These are phyloP conservation scores for Bombus picipes DNA, from an alignment of 1,140 invertebrate genomes.

Conservation along the genomic window DNA sequence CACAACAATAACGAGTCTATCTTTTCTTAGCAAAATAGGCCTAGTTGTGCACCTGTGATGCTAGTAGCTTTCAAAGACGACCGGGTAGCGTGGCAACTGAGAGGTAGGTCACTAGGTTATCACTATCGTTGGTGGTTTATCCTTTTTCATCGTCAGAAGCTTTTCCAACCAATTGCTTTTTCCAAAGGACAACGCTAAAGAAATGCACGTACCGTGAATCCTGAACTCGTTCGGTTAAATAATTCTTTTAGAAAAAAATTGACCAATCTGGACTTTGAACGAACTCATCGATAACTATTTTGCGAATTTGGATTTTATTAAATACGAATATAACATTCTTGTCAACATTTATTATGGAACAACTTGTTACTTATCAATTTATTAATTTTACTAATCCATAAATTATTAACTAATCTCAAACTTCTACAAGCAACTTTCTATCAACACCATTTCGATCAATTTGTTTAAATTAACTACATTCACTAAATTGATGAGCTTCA, in stretches of 20 bases:
- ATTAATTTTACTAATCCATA: not conserved
- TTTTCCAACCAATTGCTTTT: conserved; percentile 73
- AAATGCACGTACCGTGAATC: conserved; percentile 17
- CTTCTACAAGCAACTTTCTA: too few relatives aligned
- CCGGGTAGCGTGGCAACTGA: conserved; percentile 38
- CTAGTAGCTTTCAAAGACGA: conserved; percentile 38
- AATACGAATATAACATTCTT: too few relatives aligned
- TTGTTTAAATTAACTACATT: too few relatives aligned
- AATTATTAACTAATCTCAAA: too few relatives aligned
- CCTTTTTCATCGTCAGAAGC: conserved; percentile 62
- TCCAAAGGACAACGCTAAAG: conserved; percentile 60
- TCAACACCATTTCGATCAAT: too few relatives aligned
- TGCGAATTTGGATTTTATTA: too few relatives aligned
- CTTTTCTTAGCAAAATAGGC: conserved; percentile 49
- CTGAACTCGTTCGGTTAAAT: conserved; percentile 25
- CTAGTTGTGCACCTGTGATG: not conserved
- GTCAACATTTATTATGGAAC: too few relatives aligned
- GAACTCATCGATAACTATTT: not conserved
- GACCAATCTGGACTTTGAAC: not conserved
- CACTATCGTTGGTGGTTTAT: conserved; percentile 61
- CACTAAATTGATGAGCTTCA: too few relatives aligned
- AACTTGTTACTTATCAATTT: too few relatives aligned
- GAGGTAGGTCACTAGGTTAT: conserved; percentile 77
- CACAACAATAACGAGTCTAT: conserved; percentile 32
- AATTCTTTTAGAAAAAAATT: conserved; percentile 22